Evolutionary conservation across 2,888 invertebrate species (phyloP).

Genomic region (Fragum fragum): DNA sequence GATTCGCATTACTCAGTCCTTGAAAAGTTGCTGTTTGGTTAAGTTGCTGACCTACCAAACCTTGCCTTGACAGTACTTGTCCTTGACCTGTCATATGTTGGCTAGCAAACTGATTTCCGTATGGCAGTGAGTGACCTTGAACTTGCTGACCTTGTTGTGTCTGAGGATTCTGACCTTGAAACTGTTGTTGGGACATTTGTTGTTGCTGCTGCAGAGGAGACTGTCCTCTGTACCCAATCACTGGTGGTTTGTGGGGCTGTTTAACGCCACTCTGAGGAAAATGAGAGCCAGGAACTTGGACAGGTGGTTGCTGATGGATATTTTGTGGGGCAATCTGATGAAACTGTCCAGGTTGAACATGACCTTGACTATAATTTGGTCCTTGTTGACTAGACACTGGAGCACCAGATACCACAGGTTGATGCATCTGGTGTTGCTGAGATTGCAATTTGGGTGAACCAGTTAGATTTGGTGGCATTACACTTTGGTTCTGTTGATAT

Average conservation of each 20-base stretch:
- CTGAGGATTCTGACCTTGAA: slow-evolving; percentile 24
- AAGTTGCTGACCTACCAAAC: not conserved
- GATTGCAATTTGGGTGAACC: slow-evolving; percentile 7
- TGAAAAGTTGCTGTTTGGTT: not conserved
- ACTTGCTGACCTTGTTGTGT: slow-evolving; percentile 18
- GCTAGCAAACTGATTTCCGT: not conserved
- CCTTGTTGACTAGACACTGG: not conserved
- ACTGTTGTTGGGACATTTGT: slow-evolving; percentile 1
- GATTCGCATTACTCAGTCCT: not conserved
- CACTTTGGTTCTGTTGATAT: slow-evolving; percentile 22
- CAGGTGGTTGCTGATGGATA: not conserved
- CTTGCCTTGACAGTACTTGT: not conserved
- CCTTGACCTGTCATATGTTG: slow-evolving; percentile 3
- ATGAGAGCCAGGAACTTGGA: not conserved
- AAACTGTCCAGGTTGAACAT: not conserved
- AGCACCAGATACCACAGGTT: not conserved
- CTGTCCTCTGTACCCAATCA: not conserved
- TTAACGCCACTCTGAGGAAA: not conserved
- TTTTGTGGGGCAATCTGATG: not conserved
- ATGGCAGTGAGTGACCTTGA: slow-evolving; percentile 5
- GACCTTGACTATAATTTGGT: not conserved
- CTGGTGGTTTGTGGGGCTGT: not conserved
- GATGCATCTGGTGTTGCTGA: not conserved
- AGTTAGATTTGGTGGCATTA: not conserved
- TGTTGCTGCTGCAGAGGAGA: not conserved